These are phyloP conservation scores for Auanema sp. DNA, from an alignment of 2,888 invertebrate genomes.

Conservation along the genomic window DNA sequence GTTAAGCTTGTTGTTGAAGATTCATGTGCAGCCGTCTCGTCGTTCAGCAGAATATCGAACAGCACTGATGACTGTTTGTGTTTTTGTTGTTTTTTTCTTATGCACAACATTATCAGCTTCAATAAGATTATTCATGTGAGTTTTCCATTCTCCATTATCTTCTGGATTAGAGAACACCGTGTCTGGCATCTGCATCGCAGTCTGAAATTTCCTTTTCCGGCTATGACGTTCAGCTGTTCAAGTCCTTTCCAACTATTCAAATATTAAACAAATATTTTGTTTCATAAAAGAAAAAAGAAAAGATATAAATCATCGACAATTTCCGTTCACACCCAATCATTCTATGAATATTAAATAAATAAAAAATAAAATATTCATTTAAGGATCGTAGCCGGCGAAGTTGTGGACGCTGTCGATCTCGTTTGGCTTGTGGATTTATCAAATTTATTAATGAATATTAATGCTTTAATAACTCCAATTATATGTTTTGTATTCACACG, in stretches of 20 bases:
- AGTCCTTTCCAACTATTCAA: slow-evolving; percentile 15
- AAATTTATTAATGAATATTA: slow-evolving; percentile 50
- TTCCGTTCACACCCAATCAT: slow-evolving; percentile 9
- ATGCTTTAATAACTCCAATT: slow-evolving; percentile 47
- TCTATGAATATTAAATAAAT: slow-evolving; percentile 10
- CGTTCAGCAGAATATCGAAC: slow-evolving; percentile 19
- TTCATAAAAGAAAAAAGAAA: background rate
- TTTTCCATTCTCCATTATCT: background rate
- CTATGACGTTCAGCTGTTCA: no score
- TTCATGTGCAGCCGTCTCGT: slow-evolving; percentile 19
- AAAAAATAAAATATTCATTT: slow-evolving; percentile 4
- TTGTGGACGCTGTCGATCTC: slow-evolving; percentile 6
- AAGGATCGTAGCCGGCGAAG: slow-evolving; percentile 15
- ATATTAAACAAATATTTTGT: background rate
- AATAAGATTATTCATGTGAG: slow-evolving; percentile 45
- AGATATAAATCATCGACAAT: slow-evolving; percentile 24
- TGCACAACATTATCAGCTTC: slow-evolving; percentile 48
- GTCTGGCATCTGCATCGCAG: background rate
- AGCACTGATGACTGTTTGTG: slow-evolving; percentile 50
- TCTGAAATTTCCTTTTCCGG: background rate
- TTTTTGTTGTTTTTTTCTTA: slow-evolving; percentile 49
- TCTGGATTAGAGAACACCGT: background rate
- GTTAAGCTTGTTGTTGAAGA: slow-evolving; percentile 7
- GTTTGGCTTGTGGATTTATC: slow-evolving; percentile 48
- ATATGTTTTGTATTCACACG: slow-evolving; percentile 49